Evolutionary conservation across 2,113 vertebrate genomes (phyloP).

Genomic region (Sinocyclocheilus maitianheensis): DNA sequence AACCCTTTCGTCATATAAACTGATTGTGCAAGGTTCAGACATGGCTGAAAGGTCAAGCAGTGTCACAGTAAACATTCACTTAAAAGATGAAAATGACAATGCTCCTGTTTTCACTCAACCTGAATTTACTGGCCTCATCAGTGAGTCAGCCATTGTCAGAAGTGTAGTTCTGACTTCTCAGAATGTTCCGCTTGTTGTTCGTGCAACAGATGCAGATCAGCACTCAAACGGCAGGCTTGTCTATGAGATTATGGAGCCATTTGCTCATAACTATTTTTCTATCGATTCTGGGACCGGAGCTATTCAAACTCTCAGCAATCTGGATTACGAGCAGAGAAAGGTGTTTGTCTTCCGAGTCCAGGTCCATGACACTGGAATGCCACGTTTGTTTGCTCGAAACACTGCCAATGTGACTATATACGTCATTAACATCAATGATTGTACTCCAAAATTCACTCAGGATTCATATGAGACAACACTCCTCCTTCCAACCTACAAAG

Average conservation of each 20-base stretch:
- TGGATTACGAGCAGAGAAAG: conserved; percentile 82
- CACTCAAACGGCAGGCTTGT: conserved; percentile 81
- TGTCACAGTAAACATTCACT: conserved; percentile 72
- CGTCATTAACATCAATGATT: conserved; percentile 84
- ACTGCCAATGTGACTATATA: conserved; percentile 82
- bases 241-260: conserved; percentile 83
- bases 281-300: conserved; percentile 85
- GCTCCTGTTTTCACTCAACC: conserved; percentile 73
- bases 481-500: conserved; percentile 80
- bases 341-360: conserved; percentile 82
- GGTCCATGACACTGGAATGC: conserved; percentile 79
- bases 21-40: conserved; percentile 81
- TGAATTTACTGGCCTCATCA: conserved; percentile 80
- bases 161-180: conserved; percentile 80
- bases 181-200: conserved; percentile 79
- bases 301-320: conserved; percentile 75
- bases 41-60: conserved; percentile 83
- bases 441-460: conserved; percentile 79
- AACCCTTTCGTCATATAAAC: conserved; percentile 70
- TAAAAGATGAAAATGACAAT: conserved; percentile 86
- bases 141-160: conserved; percentile 78
- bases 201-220: conserved; percentile 80
- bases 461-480: conserved; percentile 77
- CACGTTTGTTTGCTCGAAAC: conserved; percentile 76
- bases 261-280: conserved; percentile 79